Evolutionary conservation across 2,888 invertebrate genomes (phyloP).

Genomic region (Celastrina argiolus): DNA sequence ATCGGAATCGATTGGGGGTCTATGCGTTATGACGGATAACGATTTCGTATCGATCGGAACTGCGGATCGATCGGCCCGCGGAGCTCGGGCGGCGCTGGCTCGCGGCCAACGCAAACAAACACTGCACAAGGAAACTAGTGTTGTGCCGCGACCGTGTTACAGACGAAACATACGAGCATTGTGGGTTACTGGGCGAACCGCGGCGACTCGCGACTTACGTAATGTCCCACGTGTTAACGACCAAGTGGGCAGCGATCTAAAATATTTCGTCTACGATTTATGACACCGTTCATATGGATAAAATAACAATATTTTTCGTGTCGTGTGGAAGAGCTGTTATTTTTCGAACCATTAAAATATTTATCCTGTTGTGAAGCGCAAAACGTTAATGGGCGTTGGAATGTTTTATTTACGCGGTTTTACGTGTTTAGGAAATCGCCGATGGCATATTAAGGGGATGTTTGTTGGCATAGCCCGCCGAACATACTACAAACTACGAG

Average conservation of each 20-base stretch:
- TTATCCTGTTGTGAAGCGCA: constrained; percentile 11
- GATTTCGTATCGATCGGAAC: constrained; percentile 42
- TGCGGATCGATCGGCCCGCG: constrained; percentile 40
- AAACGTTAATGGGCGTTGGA: neutral
- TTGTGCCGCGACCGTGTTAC: constrained; percentile 76
- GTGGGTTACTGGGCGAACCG: constrained; percentile 71
- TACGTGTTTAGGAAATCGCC: constrained; percentile 28
- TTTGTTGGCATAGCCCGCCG: constrained; percentile 40
- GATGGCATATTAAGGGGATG: constrained; percentile 31
- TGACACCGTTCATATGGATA: constrained; percentile 31
- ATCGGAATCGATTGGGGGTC: constrained; percentile 49
- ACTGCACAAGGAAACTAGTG: constrained; percentile 78
- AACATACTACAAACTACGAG: constrained; percentile 19
- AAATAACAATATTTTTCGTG: constrained; percentile 29
- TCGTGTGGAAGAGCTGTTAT: constrained; percentile 26
- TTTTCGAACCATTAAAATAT: constrained; percentile 25
- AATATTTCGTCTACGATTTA: constrained; percentile 33
- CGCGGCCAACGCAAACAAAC: constrained; percentile 73
- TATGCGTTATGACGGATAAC: constrained; percentile 62
- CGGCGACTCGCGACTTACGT: constrained; percentile 15
- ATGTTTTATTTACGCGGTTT: constrained; percentile 24
- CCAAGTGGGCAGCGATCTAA: constrained; percentile 32
- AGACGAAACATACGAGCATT: constrained; percentile 76
- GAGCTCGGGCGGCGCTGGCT: constrained; percentile 71
- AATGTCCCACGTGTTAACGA: constrained; percentile 27